Evolutionary conservation across 2,113 vertebrate species (phyloP), one percentile per base, ranked within the genome.

Genomic region (Nematolebias whitei): DNA sequence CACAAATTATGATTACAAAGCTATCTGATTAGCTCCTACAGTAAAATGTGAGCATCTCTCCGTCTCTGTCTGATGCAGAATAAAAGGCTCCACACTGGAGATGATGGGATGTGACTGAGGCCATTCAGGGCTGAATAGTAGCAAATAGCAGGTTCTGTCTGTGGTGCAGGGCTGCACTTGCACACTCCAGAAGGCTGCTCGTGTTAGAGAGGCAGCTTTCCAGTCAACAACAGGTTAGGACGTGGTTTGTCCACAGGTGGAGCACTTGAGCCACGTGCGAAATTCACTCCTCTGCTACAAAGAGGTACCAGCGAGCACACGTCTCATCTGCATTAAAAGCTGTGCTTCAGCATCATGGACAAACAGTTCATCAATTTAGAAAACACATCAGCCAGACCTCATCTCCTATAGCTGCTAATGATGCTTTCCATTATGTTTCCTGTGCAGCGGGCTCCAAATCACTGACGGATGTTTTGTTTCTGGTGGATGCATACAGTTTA

Each of bases 221-320:
- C 62, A 56, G 22, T 57, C 69, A 80, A 29, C 26, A 53, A 22
- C 45, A 18, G 58, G n/a, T 44, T 54, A 74, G 60, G 60, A 43
- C 49, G 5, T 8, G 22, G 23, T 71, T 60, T 44, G 56, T 83
- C 89, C 78, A 90, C 80, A 90, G 90, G 84, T 78, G 92, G 90
- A 76, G 88, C 82, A 72, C 78, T 89, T 81, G 83, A 82, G 83
- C 88, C 63, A 52, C 50, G 56, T 68, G 70, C 69, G 53, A 82
- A 79, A 78, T 32, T 44, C 54, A 14, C n/a, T 55, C 62, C 50
- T 52, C 16, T 23, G 45, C 23, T 20, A 62, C 19, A 29, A 54
- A 40, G 10, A 40, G 56, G 47, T 10, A 2, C 32, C 2, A 58
- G 3, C 20, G 26, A 0, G 29, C 67, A 66, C 15, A 63, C 63